These are phyloP conservation scores for Lasioglossum villosulum DNA, from an alignment of 2,888 invertebrate species.

Conservation along the genomic window DNA sequence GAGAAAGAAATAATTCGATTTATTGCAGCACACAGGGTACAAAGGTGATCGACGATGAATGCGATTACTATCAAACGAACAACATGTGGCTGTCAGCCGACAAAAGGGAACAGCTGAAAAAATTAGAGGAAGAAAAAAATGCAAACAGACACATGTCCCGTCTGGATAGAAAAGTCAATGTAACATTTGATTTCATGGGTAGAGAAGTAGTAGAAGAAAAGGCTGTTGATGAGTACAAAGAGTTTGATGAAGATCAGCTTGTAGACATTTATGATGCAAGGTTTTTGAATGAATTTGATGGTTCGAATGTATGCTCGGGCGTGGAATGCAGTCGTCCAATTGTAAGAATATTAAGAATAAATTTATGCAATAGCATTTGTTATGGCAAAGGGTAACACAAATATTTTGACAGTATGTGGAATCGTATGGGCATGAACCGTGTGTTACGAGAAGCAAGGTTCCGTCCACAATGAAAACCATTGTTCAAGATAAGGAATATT, in stretches of 20 bases:
- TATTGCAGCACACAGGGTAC: slow-evolving; percentile 88
- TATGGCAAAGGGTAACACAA: neutral
- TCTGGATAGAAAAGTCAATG: slow-evolving; percentile 86
- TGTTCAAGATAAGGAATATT: slow-evolving; percentile 91
- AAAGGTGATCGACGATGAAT: slow-evolving; percentile 96
- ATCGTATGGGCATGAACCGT: slow-evolving; percentile 37
- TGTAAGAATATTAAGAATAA: slow-evolving; percentile 55
- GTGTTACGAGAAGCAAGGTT: neutral
- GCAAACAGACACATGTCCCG: slow-evolving; percentile 90
- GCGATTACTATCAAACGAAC: slow-evolving; percentile 93
- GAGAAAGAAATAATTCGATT: slow-evolving; percentile 19
- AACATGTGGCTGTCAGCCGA: slow-evolving; percentile 92
- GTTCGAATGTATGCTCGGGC: slow-evolving; percentile 71
- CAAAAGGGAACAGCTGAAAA: slow-evolving; percentile 89
- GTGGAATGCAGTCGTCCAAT: slow-evolving; percentile 77
- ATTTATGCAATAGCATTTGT: neutral
- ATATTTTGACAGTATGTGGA: slow-evolving; percentile 72
- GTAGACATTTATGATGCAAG: slow-evolving; percentile 83
- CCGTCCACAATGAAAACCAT: slow-evolving; percentile 70
- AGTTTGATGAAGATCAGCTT: slow-evolving; percentile 82
- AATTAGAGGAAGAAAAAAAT: slow-evolving; percentile 89
- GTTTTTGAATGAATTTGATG: slow-evolving; percentile 36
- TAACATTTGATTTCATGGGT: slow-evolving; percentile 91
- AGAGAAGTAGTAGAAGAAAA: slow-evolving; percentile 74
- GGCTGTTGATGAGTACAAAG: slow-evolving; percentile 73